phyloP scores from a whole-genome alignment of 2,113 vertebrate genomes.

The Chroicocephalus ridibundus region DNA sequence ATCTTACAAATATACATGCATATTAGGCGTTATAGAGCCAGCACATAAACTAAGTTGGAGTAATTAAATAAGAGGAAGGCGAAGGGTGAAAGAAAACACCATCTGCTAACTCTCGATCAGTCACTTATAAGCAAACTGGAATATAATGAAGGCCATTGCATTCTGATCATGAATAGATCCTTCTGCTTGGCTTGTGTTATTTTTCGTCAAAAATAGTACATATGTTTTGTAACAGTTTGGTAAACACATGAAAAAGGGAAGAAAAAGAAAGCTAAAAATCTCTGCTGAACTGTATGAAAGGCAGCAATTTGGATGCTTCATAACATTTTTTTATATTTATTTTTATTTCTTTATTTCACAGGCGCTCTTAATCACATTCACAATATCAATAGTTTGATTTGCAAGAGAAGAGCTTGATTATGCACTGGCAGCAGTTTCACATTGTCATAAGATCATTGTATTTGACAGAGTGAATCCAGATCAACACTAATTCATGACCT shows the following conservation, averaged over 20 bases:
- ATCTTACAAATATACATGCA: constrained; percentile 38
- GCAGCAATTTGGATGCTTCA: not conserved
- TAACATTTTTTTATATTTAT: not conserved
- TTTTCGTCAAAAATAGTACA: constrained; percentile 67
- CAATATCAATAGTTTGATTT: not conserved
- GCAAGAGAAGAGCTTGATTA: not conserved
- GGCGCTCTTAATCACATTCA: not conserved
- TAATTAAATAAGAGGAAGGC: constrained; percentile 73
- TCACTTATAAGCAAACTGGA: constrained; percentile 69
- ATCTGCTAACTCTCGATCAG: constrained; percentile 77
- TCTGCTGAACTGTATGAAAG: not conserved
- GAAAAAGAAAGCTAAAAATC: constrained; percentile 47
- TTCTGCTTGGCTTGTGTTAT: constrained; percentile 72
- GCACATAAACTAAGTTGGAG: constrained; percentile 68
- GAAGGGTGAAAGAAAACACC: constrained; percentile 75
- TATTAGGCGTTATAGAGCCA: constrained; percentile 42
- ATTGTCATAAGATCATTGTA: not conserved
- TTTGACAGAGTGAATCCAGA: not conserved
- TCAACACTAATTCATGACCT: not conserved
- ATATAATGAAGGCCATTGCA: constrained; percentile 76
- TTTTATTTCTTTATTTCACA: not conserved
- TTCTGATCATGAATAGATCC: constrained; percentile 76
- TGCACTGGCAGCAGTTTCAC: not conserved
- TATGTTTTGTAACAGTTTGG: constrained; percentile 67
- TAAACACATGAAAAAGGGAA: constrained; percentile 49